Evolutionary conservation across 2,113 vertebrate species (phyloP), one percentile per base, ranked within the genome.

Genomic region (Labrus mixtus): DNA sequence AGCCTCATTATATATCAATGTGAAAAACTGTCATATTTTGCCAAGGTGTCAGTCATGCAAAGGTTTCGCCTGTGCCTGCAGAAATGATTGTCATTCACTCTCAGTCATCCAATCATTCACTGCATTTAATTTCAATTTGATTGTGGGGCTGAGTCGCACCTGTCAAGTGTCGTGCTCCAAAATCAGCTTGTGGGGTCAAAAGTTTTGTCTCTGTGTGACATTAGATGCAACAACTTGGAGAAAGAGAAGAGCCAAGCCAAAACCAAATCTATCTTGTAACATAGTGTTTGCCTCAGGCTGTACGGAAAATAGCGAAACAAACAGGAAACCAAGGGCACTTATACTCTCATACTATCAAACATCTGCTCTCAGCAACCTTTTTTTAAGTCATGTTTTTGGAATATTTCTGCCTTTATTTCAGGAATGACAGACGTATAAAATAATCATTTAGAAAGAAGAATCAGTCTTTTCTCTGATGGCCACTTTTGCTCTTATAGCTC

Each of bases 1-100:
- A 57, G 43, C 20, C 53, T 71, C 41, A 46, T 78, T 81, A 39
- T 6, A 56, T 68, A 17, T 80, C 63, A 76, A 15, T 29, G 43
- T n/a, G 48, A 69, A 70, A 55, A 20, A 19, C 9, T n/a, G 17
- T 73, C 5, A 1, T 60, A 10, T 73, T 75, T 8, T 75, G 39
- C 54, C 54, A 79, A 69, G 8, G 45, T 69, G 68, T 72, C 81
- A 78, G 19, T 72, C 69, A 61, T 3, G 68, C 39, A 55, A 37
- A 51, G 17, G 76, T 81, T 64, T 58, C n/a, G 36, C 67, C 17
- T 37, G 37, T 54, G 39, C 33, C 60, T 53, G 62, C 22, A 55
- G 63, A 64, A 64, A 61, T 54, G 6, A 46, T 56, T 41, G 59
- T 51, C 46, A 41, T 55, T 3, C 17, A 51, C 19, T n/a, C 48